A percentile compares a stretch with the other conserved stretches of the same genome.
phyloP scores from a whole-genome alignment of 2,797 vertebrate species.

The Myiothlypis coronata region DNA sequence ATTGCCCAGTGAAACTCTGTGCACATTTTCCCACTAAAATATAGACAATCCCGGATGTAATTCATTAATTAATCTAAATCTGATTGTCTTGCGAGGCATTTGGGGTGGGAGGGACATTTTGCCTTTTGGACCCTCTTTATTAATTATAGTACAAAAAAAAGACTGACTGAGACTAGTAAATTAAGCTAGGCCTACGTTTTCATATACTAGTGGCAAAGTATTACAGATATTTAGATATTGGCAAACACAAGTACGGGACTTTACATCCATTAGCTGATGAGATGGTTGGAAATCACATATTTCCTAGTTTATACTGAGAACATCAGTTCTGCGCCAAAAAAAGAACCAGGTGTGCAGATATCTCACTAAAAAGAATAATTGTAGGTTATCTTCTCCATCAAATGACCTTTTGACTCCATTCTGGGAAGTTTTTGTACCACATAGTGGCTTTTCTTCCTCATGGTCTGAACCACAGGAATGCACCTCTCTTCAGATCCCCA shows the following conservation, averaged over 20 bases:
- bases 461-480: background rate
- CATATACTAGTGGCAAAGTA: background rate
- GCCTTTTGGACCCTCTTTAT: background rate
- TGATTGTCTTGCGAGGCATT: background rate
- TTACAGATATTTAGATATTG: background rate
- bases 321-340: background rate
- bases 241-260: background rate
- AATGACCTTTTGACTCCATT: background rate
- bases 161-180: background rate
- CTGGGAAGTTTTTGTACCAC: background rate
- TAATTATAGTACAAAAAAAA: accelerated
- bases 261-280: background rate
- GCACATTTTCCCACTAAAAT: background rate
- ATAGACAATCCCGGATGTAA: background rate
- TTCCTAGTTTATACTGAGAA: background rate
- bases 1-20: background rate
- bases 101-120: background rate
- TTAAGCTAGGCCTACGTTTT: background rate
- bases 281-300: background rate
- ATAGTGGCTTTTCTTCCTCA: background rate
- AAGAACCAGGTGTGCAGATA: background rate
- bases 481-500: background rate
- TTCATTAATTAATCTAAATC: background rate
- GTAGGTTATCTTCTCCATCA: background rate
- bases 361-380: background rate